Conservation (phyloP, 2,797 vertebrate species). For the Limnodromus scolopaceus region DNA sequence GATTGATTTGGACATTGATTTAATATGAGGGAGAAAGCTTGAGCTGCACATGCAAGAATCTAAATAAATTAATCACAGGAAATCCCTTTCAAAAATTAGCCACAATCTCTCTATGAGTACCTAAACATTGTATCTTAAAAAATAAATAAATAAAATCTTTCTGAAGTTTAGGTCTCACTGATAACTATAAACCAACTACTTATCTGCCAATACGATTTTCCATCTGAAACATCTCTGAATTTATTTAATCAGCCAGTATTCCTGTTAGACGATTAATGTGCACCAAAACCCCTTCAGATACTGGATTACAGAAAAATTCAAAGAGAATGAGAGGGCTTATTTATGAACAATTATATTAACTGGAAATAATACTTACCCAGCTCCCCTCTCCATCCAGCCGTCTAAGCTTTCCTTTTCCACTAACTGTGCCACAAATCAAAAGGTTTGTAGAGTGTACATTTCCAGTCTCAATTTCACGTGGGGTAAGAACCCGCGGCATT, state of each 20-base stretch:
- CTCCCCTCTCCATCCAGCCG: not conserved
- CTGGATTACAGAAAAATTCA: not conserved
- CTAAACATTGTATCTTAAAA: not conserved
- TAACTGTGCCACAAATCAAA: not conserved
- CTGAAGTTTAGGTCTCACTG: not conserved
- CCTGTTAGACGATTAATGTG: rapidly evolving
- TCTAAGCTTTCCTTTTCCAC: not conserved
- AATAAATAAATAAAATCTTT: not conserved
- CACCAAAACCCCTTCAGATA: not conserved
- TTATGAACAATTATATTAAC: not conserved
- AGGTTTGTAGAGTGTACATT: not conserved
- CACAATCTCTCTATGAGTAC: rapidly evolving
- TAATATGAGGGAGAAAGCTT: not conserved
- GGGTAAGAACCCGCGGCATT: not conserved
- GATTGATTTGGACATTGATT: not conserved
- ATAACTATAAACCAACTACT: not conserved
- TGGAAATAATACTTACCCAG: not conserved
- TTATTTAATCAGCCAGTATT: not conserved
- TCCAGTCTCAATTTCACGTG: not conserved
- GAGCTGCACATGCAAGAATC: not conserved
- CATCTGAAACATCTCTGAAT: not conserved
- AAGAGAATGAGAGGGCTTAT: not conserved
- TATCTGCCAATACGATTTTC: not conserved
- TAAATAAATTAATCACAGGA: not conserved
- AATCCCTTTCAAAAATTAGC: not conserved